Percentiles rank a stretch among this genome's conserved stretches.
These are phyloP conservation scores for Deladenus siricidicola DNA, from an alignment of 2,888 invertebrate genomes.

Conservation along the genomic window DNA sequence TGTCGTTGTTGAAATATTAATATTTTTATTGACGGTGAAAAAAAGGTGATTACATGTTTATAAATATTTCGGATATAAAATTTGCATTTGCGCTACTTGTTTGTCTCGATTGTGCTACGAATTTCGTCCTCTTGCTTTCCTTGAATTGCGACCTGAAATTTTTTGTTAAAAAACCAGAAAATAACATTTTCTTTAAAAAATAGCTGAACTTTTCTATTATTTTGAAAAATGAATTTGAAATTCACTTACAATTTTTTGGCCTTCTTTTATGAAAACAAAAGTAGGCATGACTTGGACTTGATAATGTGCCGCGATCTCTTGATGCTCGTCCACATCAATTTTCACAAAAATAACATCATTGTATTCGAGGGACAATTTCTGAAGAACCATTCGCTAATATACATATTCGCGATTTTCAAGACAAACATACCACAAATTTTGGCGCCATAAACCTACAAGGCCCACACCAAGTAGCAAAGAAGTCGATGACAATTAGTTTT, in stretches of 20 bases:
- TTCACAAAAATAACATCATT: constrained; percentile 72
- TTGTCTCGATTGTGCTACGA: neutral
- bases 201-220: neutral
- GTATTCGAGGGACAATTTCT: constrained; percentile 76
- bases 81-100: too few species aligned
- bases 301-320: constrained; percentile 38
- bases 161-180: constrained; percentile 1
- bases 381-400: constrained; percentile 60
- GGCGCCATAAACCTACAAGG: constrained; percentile 90
- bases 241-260: constrained; percentile 34
- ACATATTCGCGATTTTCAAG: neutral
- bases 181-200: too few species aligned
- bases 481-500: constrained; percentile 48
- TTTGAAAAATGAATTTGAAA: neutral
- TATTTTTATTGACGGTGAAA: too few species aligned
- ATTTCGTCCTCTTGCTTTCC: constrained; percentile 44
- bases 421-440: constrained; percentile 39
- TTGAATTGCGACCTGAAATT: constrained; percentile 38
- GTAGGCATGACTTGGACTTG: constrained; percentile 50
- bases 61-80: too few species aligned
- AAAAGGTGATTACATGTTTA: too few species aligned
- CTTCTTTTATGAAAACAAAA: constrained; percentile 48
- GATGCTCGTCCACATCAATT: constrained; percentile 77
- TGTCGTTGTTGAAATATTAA: too few species aligned
- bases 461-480: constrained; percentile 63